A percentile compares a stretch with the other conserved stretches of the same genome.
Evolutionary conservation across 2,888 invertebrate species (phyloP).

Genomic region (Plemyria rubiginata): DNA sequence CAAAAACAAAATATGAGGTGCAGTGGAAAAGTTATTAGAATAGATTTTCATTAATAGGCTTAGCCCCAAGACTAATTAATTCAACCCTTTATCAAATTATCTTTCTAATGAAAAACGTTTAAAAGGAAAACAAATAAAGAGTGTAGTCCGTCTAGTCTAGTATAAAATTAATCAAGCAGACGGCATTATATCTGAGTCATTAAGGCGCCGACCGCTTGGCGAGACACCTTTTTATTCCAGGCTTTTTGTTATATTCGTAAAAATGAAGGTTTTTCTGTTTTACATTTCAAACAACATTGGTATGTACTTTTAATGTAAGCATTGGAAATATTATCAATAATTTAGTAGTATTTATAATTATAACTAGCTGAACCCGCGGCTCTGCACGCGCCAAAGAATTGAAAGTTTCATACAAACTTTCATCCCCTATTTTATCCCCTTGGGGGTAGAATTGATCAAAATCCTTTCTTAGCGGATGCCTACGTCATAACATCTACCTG

Average conservation of each 20-base stretch:
- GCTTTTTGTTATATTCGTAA: conserved; percentile 13
- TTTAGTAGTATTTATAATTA: neutral
- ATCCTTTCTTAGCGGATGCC: no score
- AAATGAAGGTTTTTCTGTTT: conserved; percentile 18
- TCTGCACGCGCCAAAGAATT: no score
- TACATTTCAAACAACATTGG: conserved; percentile 6
- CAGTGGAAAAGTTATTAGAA: no score
- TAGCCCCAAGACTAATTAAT: neutral
- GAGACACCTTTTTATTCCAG: conserved; percentile 34
- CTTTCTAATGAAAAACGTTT: neutral
- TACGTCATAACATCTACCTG: no score
- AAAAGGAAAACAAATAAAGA: conserved; percentile 13
- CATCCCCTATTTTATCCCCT: no score
- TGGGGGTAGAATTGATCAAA: no score
- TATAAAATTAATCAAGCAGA: conserved; percentile 39
- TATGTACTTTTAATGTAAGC: neutral
- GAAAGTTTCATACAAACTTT: no score
- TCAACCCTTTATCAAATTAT: neutral
- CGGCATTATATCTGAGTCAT: conserved; percentile 41
- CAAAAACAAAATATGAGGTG: no score
- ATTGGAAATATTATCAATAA: neutral
- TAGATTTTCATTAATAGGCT: no score
- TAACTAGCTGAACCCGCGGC: no score
- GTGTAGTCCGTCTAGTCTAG: conserved; percentile 20
- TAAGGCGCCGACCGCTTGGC: conserved; percentile 33